phyloP scores from a whole-genome alignment of 2,797 vertebrate genomes.

The Iguana delicatissima region DNA sequence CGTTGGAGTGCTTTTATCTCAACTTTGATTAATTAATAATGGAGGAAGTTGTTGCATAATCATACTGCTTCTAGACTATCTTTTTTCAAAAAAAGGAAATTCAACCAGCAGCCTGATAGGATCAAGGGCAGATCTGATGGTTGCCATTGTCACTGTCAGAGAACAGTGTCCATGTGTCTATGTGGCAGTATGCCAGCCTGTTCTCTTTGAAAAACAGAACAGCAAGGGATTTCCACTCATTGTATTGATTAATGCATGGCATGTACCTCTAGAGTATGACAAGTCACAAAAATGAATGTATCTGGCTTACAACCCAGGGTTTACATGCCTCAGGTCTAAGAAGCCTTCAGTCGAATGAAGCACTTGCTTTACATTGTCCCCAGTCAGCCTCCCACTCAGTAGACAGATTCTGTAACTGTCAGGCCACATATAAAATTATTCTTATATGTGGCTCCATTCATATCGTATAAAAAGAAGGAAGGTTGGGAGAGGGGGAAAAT shows the following conservation, averaged over 20 bases:
- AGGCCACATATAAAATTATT: too few relatives aligned
- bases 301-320: too few relatives aligned
- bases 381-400: too few relatives aligned
- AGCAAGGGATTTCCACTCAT: background rate
- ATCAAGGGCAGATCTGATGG: background rate
- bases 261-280: background rate
- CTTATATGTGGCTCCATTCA: too few relatives aligned
- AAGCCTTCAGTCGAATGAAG: too few relatives aligned
- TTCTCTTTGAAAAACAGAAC: background rate
- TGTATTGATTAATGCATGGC: background rate
- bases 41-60: background rate
- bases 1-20: background rate
- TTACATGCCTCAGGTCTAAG: too few relatives aligned
- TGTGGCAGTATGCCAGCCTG: background rate
- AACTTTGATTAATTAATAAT: background rate
- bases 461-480: too few relatives aligned
- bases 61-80: background rate
- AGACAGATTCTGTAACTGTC: too few relatives aligned
- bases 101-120: background rate
- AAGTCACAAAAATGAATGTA: background rate
- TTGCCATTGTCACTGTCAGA: background rate
- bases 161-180: background rate
- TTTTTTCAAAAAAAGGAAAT: background rate
- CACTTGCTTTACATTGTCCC: too few relatives aligned
- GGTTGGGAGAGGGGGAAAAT: too few relatives aligned